phyloP scores from a whole-genome alignment of 2,888 invertebrate species.

The Archaeoteleia sp. region DNA sequence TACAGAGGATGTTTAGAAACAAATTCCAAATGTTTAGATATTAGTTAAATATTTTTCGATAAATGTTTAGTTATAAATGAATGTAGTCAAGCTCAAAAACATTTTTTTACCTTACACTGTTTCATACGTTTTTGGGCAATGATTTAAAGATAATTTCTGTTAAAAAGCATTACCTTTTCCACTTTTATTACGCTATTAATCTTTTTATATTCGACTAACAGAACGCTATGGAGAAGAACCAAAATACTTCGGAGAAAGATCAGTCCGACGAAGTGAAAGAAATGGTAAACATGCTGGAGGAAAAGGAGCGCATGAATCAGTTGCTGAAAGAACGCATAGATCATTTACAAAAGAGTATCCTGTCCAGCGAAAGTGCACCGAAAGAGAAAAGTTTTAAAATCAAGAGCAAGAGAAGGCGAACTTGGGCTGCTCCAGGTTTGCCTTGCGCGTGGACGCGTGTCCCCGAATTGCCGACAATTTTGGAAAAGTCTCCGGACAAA shows the following conservation, averaged over 20 bases:
- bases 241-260: constrained; percentile 56
- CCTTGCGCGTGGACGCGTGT: constrained; percentile 9
- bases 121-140: too few relatives aligned
- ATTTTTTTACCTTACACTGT: too few relatives aligned
- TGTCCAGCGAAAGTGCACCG: constrained; percentile 55
- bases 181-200: too few relatives aligned
- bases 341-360: constrained; percentile 64
- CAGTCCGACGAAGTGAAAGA: constrained; percentile 60
- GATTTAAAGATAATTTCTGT: too few relatives aligned
- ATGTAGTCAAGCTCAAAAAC: too few relatives aligned
- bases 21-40: too few relatives aligned
- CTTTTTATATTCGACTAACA: constrained; percentile 5
- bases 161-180: too few relatives aligned
- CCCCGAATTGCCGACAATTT: constrained; percentile 55
- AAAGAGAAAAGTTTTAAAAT: constrained; percentile 52
- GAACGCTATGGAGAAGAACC: constrained; percentile 13
- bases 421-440: constrained; percentile 65
- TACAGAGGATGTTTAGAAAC: too few relatives aligned
- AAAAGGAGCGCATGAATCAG: constrained; percentile 64
- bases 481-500: constrained; percentile 49
- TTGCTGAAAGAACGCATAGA: constrained; percentile 68
- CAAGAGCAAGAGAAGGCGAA: constrained; percentile 61
- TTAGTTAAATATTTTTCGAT: too few relatives aligned
- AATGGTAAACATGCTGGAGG: constrained; percentile 64
- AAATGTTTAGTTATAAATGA: too few relatives aligned